phyloP scores from a whole-genome alignment of 2,888 invertebrate genomes.

The Neoscelio sp. region DNA sequence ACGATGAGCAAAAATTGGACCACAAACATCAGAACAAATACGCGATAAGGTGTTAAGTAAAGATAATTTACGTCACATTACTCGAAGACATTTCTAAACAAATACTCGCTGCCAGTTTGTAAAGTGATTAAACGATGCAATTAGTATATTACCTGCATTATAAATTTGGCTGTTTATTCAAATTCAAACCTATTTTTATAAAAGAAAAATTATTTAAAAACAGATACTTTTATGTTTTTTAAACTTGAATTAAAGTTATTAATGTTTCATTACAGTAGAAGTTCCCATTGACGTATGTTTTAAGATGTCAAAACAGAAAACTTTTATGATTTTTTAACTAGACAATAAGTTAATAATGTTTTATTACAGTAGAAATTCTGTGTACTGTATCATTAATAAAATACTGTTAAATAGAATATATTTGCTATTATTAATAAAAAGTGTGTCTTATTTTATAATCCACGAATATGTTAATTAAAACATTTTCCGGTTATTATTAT shows the following conservation, averaged over 20 bases:
- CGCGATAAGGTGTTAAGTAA: conserved; percentile 72
- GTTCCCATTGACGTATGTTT: no score
- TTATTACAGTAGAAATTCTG: no score
- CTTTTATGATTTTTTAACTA: no score
- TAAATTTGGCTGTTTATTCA: conserved; percentile 9
- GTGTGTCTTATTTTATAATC: no score
- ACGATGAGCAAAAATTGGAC: conserved; percentile 34
- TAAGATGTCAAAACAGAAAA: no score
- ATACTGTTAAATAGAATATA: no score
- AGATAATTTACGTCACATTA: conserved; percentile 77
- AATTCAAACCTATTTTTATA: neutral
- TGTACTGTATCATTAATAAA: no score
- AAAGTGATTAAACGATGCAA: conserved; percentile 49
- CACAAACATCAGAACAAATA: conserved; percentile 54
- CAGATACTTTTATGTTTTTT: no score
- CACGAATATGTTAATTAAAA: conserved; percentile 4
- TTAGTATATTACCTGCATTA: conserved; percentile 11
- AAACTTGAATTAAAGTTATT: no score
- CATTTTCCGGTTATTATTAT: conserved; percentile 25
- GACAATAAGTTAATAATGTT: no score
- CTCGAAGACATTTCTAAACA: conserved; percentile 69
- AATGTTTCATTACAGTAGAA: no score
- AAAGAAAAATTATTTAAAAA: neutral
- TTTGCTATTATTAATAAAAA: no score
- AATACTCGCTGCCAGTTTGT: conserved; percentile 66